phyloP scores from a whole-genome alignment of 2,113 vertebrate genomes.

The Leptobrachium leishanense region DNA sequence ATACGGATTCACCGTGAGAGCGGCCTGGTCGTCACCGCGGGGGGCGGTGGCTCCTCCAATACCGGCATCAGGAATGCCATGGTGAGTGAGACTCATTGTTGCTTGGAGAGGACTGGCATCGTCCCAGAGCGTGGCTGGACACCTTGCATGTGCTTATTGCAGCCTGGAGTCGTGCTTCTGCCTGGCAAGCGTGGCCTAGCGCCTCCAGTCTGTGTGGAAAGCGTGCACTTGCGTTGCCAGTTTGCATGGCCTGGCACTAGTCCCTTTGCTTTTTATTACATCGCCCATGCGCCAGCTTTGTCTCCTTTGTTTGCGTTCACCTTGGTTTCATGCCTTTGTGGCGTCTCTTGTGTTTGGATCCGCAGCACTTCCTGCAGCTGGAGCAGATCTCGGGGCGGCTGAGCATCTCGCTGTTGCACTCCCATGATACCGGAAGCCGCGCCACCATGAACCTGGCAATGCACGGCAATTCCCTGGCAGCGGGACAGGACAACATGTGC shows the following conservation, averaged over 20 bases:
- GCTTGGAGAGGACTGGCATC: too few relatives aligned
- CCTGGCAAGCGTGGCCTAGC: too few relatives aligned
- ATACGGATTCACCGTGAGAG: constrained; percentile 75
- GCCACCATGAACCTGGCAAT: constrained; percentile 94
- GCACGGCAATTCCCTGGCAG: constrained; percentile 79
- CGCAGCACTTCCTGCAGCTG: constrained; percentile 87
- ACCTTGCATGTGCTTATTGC: too few relatives aligned
- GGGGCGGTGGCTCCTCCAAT: constrained; percentile 88
- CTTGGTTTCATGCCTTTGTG: not conserved
- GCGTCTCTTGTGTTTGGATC: not conserved
- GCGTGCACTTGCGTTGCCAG: not conserved
- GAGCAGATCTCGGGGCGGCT: constrained; percentile 75
- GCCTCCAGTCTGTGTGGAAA: not conserved
- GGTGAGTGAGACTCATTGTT: constrained; percentile 62
- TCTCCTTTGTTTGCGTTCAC: not conserved
- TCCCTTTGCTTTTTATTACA: too few relatives aligned
- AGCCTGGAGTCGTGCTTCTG: too few relatives aligned
- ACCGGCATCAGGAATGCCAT: constrained; percentile 90
- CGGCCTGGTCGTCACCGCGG: constrained; percentile 80
- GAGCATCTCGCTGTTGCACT: constrained; percentile 82
- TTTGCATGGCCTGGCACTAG: too few relatives aligned
- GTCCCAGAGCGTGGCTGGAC: too few relatives aligned
- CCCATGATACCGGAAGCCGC: constrained; percentile 82
- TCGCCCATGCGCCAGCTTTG: not conserved
- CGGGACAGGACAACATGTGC: constrained; percentile 87